Base-by-base conservation (phyloP, 2,888 invertebrate species). In the Linnaemya vulpina region DNA sequence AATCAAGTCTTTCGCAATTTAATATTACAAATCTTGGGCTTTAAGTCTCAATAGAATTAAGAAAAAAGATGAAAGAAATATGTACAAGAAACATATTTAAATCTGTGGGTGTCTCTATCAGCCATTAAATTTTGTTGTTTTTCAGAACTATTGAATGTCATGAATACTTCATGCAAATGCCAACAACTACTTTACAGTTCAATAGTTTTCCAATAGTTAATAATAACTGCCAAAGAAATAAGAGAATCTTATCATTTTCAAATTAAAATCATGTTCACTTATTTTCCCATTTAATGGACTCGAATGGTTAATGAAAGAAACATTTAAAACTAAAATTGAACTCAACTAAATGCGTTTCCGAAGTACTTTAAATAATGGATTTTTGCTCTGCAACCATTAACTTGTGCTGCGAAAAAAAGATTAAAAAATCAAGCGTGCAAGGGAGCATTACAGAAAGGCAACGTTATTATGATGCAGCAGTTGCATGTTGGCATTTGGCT, bases 261-360 rank as follows among this genome's bases (percentile, higher is more conserved):
- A 65, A 43, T 46, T 17, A 40, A 73, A 43, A 43, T 43, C 58
- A 46, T 58, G 15, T 53, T 25, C 35, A n/a, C 40, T 58, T 22
- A 35, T 51, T 51, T 17, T 35, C 3, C 30, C 30, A 43, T 53
- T 74, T 74, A 80, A 68, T 62, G 67, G 51, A 30, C n/a, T 43
- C 1, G n/a, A 74, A 71, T 77, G 63, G 70, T 70, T 51, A 76
- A 76, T 76, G 58, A 40, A 49, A 63, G 76, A 49, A 82, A 65
- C 35, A 51, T 76, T 73, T 40, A 38, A 63, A 75, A 81, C 65
- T 40, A 38, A 63, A 75, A 81, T 35, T 55, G 15, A 75, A 55
- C 25, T 70, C 38, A 70, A 65, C 58, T 70, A 40, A 82, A 71
- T 76, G 80, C 74, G 60, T 81, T 75, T 81, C 74, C 80, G 51